Percentiles rank a stretch among this genome's conserved stretches.
phyloP scores from a whole-genome alignment of 2,113 vertebrate species.

The Morone chrysops region DNA sequence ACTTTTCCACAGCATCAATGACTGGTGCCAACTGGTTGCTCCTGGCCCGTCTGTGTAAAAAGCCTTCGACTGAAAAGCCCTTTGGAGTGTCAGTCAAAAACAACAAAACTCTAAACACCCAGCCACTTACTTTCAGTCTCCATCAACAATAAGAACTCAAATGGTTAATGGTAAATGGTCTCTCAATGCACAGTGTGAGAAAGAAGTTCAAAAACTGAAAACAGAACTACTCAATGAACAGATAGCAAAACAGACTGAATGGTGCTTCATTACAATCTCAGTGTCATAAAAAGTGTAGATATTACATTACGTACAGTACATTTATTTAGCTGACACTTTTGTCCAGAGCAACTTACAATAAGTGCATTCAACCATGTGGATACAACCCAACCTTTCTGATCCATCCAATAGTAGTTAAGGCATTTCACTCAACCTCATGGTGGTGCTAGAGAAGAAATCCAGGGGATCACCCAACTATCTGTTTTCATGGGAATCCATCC shows the following conservation, averaged over 20 bases:
- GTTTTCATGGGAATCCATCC: not conserved
- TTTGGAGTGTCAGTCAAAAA: conserved; percentile 51
- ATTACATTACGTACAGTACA: not conserved
- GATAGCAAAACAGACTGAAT: not conserved
- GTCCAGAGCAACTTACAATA: not conserved
- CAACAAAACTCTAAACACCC: conserved; percentile 37
- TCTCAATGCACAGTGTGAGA: not conserved
- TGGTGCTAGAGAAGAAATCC: not conserved
- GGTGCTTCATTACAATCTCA: not conserved
- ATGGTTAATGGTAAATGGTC: not conserved
- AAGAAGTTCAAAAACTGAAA: not conserved
- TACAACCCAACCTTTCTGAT: too few relatives aligned
- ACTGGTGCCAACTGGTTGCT: conserved; percentile 57
- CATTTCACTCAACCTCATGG: not conserved
- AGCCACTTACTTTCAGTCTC: conserved; percentile 22
- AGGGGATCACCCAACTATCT: not conserved
- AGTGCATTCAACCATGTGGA: too few relatives aligned
- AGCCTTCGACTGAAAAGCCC: conserved; percentile 20
- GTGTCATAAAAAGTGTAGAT: not conserved
- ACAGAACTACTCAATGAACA: not conserved
- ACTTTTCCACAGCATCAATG: conserved; percentile 34
- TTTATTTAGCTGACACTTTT: not conserved
- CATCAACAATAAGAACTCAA: not conserved
- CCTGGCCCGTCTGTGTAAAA: conserved; percentile 11
- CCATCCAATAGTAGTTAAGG: too few relatives aligned